These are phyloP conservation scores for Nymphalis c-album DNA, from an alignment of 2,888 invertebrate genomes.

Conservation along the genomic window DNA sequence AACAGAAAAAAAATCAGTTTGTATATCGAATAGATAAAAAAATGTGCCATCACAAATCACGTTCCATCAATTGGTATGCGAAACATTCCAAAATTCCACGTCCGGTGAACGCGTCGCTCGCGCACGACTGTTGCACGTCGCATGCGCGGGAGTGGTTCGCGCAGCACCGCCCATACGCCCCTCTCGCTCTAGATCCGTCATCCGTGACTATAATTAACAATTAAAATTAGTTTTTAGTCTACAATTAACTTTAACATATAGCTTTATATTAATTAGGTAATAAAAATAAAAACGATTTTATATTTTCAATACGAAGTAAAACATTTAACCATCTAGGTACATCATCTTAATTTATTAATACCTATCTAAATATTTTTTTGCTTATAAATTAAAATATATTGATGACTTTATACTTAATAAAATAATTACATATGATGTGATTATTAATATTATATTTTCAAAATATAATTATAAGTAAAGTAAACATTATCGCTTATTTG, in stretches of 20 bases:
- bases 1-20: too few relatives aligned
- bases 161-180: conserved; percentile 61
- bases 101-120: conserved; percentile 30
- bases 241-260: not conserved
- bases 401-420: too few relatives aligned
- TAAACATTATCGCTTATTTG: too few relatives aligned
- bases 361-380: too few relatives aligned
- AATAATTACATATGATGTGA: too few relatives aligned
- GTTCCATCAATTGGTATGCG: not conserved
- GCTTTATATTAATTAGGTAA: not conserved
- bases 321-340: too few relatives aligned
- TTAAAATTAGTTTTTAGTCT: conserved; percentile 4
- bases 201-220: conserved; percentile 4
- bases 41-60: too few relatives aligned
- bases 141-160: conserved; percentile 65
- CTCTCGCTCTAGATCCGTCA: conserved; percentile 62
- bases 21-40: not conserved
- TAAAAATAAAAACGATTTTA: not conserved
- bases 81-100: conserved; percentile 3
- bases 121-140: conserved; percentile 32
- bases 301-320: too few relatives aligned
- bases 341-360: too few relatives aligned
- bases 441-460: too few relatives aligned
- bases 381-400: too few relatives aligned
- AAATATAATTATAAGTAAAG: too few relatives aligned